Evolutionary conservation across 64 coral and sea anemone genomes (phyloP).

Genomic region (Astreopora myriophthalma): DNA sequence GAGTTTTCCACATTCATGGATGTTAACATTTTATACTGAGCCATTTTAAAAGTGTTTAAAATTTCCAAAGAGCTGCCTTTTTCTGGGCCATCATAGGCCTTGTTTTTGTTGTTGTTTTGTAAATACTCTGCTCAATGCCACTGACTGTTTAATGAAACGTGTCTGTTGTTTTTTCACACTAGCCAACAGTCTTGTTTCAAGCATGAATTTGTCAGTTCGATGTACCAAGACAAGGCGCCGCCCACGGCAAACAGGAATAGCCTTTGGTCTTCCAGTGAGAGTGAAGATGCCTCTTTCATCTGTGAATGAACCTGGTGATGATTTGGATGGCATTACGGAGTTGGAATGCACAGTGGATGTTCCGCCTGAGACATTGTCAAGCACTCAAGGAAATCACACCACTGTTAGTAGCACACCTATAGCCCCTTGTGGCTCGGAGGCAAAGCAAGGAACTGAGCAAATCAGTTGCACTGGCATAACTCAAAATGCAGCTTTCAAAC

Average conservation of each 20-base stretch:
- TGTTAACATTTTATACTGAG: too few species aligned
- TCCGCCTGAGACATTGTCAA: neutral
- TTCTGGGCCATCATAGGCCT: too few species aligned
- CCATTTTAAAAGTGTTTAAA: too few species aligned
- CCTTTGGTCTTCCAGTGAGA: constrained; percentile 69
- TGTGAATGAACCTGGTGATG: constrained; percentile 56
- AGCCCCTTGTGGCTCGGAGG: neutral
- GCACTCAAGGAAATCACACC: neutral
- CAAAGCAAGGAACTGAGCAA: neutral
- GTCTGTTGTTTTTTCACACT: neutral
- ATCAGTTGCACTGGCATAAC: neutral
- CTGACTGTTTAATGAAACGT: too few species aligned
- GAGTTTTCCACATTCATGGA: too few species aligned
- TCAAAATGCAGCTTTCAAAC: neutral
- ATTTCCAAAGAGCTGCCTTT: too few species aligned
- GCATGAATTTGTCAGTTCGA: constrained; percentile 79
- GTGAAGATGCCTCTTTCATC: constrained; percentile 31
- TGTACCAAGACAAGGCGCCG: constrained; percentile 37
- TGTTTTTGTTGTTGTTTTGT: too few species aligned
- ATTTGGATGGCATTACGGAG: constrained; percentile 15
- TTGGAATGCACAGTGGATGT: neutral
- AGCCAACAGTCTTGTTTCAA: constrained; percentile 60
- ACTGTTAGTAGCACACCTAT: neutral
- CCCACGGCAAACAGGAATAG: neutral
- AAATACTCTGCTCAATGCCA: too few species aligned